phyloP scores from a whole-genome alignment of 1,140 invertebrate species.

The Drosophila pandora region DNA sequence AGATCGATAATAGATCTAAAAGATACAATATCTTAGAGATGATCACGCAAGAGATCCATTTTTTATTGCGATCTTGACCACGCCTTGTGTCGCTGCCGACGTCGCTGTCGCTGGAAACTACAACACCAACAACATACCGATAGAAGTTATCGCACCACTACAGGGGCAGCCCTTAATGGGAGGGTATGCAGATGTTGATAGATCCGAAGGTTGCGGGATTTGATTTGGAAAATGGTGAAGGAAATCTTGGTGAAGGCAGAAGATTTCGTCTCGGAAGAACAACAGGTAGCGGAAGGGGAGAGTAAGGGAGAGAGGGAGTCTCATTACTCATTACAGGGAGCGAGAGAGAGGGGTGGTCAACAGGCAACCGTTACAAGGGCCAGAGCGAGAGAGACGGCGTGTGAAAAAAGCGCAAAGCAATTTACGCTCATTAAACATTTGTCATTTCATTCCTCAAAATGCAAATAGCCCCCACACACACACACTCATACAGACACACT shows the following conservation, averaged over 20 bases:
- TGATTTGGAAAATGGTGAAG: conserved; percentile 67
- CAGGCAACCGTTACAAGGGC: not conserved
- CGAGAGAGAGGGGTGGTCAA: not conserved
- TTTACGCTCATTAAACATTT: conserved; percentile 79
- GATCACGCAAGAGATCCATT: conserved; percentile 8
- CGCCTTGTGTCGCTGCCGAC: conserved; percentile 34
- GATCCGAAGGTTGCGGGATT: conserved; percentile 42
- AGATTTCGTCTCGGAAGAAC: conserved; percentile 1
- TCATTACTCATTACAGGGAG: conserved; percentile 6
- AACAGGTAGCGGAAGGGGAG: conserved; percentile 37
- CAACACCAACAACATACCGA: not conserved
- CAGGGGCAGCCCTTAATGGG: not conserved
- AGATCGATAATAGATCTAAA: not conserved
- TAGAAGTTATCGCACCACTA: conserved; percentile 1
- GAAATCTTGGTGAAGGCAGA: conserved; percentile 16
- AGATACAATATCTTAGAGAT: not conserved
- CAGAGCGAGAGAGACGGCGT: conserved; percentile 24
- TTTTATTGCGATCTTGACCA: conserved; percentile 36
- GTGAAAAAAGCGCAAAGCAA: conserved; percentile 68
- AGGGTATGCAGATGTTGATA: conserved; percentile 30
- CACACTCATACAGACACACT: conserved; percentile 11
- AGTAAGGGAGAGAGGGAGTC: conserved; percentile 25
- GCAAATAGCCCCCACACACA: conserved; percentile 37
- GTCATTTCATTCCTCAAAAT: conserved; percentile 63
- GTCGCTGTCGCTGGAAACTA: not conserved